Conservation (phyloP, 1,140 invertebrate species). For the Megathymus violae region DNA sequence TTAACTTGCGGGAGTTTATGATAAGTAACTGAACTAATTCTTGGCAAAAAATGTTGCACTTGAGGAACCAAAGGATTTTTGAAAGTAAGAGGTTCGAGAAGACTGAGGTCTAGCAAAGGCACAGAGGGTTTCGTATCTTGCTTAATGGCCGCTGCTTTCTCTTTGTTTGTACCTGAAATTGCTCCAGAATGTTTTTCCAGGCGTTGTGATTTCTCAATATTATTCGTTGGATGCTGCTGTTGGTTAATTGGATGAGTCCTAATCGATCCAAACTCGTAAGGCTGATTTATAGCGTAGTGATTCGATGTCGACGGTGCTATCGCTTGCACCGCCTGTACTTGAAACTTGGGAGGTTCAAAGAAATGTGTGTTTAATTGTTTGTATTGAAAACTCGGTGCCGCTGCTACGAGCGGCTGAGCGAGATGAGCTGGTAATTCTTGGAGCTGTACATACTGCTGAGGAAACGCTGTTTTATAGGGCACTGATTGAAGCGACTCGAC, state of each 20-base stretch:
- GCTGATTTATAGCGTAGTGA: constrained; percentile 50
- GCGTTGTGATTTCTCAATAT: constrained; percentile 51
- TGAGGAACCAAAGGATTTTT: constrained; percentile 75
- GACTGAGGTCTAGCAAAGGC: constrained; percentile 66
- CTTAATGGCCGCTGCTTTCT: constrained; percentile 57
- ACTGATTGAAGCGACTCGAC: constrained; percentile 53
- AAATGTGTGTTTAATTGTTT: constrained; percentile 58
- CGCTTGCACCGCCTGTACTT: constrained; percentile 51
- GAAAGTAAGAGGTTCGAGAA: constrained; percentile 73
- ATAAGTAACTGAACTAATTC: constrained; percentile 65
- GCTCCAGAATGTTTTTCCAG: constrained; percentile 46
- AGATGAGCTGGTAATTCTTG: constrained; percentile 71
- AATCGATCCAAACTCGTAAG: constrained; percentile 18
- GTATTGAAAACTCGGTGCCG: constrained; percentile 53
- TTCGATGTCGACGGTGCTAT: constrained; percentile 36
- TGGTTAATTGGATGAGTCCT: constrained; percentile 28
- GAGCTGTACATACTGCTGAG: constrained; percentile 70
- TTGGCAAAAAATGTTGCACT: constrained; percentile 74
- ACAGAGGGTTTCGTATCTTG: constrained; percentile 65
- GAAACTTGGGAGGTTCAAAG: constrained; percentile 53
- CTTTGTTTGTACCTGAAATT: constrained; percentile 49
- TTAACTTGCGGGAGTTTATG: constrained; percentile 55
- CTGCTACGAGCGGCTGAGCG: constrained; percentile 62
- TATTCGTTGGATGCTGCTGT: constrained; percentile 51
- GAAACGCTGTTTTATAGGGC: constrained; percentile 59